Evolutionary conservation across 2,797 vertebrate genomes (phyloP).

Genomic region (Cheirogaleus major): DNA sequence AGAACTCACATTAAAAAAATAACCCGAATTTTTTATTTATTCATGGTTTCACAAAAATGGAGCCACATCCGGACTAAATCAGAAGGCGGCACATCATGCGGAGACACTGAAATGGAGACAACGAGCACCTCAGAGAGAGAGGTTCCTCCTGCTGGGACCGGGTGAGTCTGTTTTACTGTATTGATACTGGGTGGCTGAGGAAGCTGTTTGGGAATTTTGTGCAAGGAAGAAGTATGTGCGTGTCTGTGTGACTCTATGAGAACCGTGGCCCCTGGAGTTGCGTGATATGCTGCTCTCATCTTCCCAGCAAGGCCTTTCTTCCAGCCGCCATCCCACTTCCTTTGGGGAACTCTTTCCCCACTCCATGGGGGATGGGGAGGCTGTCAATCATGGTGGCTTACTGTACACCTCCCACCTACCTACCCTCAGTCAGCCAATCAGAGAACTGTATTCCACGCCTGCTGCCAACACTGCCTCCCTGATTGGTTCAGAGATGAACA

Average conservation of each 20-base stretch:
- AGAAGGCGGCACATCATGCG: not conserved
- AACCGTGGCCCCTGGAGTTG: accelerated
- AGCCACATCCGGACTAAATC: not conserved
- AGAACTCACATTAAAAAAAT: no score
- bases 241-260: not conserved
- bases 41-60: no score
- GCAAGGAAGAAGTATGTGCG: not conserved
- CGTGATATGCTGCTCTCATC: not conserved
- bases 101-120: not conserved
- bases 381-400: not conserved
- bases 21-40: no score
- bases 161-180: not conserved
- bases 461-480: not conserved
- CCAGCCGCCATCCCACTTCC: not conserved
- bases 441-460: not conserved
- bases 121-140: not conserved
- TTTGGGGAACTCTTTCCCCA: not conserved
- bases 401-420: not conserved
- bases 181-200: not conserved
- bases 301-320: not conserved
- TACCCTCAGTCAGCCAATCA: not conserved
- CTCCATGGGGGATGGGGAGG: not conserved
- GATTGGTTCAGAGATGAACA: not conserved
- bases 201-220: not conserved
- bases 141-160: accelerated